Base-by-base conservation (phyloP, 1,140 invertebrate genomes). In the Thaumatotibia leucotreta region DNA sequence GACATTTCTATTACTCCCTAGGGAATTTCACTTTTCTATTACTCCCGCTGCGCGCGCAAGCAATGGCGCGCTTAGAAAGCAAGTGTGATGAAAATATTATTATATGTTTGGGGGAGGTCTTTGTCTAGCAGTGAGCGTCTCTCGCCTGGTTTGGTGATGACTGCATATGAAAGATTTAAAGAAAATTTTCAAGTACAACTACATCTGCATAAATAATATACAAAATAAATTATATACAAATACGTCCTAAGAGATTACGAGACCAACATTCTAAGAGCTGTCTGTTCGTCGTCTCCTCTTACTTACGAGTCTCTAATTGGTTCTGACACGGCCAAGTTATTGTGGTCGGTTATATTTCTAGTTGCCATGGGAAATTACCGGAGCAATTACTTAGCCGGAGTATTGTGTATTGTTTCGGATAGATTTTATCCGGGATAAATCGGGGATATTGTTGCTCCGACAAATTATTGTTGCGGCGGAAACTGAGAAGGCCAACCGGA, bases 301-400 rank as follows among this genome's bases (percentile, higher is more conserved):
- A 11, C 3, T n/a, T 6, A 14, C 22, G n/a, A 27, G 24, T 27
- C 1, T 4, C 17, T 58, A 58, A 58, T 29, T 58, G 52, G 23
- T 58, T n/a, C 52, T 58, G 52, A 58, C 52, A 17, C 1, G n/a
- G 52, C 4, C 52, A 31, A 27, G 11, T 14, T 29, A 31, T 0
- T 58, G 6, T 58, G 52, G 52, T 58, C 29, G 52, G 52, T 29
- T 58, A 58, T 58, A 58, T 58, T 58, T 31, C 52, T 58, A 31
- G 52, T 58, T 58, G 52, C 52, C 52, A 58, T 27, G 52, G 50
- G 52, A 58, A 58, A 58, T 58, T 58, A 58, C n/a, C 52, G 11
- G 10, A 27, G 52, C 52, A 58, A 58, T 58, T 58, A 31, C 52
- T 58, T 58, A 58, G 24, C 11, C 24, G 52, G 24, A 58, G 39